Conservation (phyloP, 2,797 vertebrate genomes). For the Alcedo atthis region DNA sequence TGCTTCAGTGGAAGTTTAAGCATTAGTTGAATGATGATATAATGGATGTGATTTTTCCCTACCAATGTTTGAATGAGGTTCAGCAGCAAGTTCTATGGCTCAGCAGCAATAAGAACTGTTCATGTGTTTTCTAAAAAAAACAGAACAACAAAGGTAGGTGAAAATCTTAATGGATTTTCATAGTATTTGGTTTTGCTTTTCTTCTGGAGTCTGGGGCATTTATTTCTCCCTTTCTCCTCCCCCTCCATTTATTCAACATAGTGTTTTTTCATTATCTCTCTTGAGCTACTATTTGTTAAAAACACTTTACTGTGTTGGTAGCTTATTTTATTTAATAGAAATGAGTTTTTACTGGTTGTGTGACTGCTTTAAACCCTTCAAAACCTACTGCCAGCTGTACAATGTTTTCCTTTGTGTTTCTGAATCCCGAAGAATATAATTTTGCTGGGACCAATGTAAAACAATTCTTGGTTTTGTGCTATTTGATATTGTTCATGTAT, state of each 20-base stretch:
- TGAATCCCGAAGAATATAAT: background rate
- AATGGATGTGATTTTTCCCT: background rate
- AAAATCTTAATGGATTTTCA: background rate
- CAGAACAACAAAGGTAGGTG: background rate
- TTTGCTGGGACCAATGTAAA: background rate
- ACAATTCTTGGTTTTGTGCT: background rate
- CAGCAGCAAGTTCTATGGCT: background rate
- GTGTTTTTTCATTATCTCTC: background rate
- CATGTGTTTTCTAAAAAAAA: background rate
- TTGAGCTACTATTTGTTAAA: background rate
- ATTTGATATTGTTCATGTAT: background rate
- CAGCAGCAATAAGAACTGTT: background rate
- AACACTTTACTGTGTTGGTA: background rate
- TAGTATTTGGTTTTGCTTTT: background rate
- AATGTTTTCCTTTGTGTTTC: background rate
- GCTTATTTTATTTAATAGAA: background rate
- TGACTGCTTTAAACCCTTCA: background rate
- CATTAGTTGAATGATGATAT: background rate
- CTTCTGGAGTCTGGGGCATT: background rate
- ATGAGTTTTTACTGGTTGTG: background rate
- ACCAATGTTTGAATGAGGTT: background rate
- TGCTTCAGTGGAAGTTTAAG: background rate
- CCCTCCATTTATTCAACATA: background rate
- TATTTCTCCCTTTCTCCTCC: background rate
- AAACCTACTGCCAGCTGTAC: background rate